Base-by-base conservation (phyloP, 2,113 vertebrate genomes). In the Alaudala cheleensis region DNA sequence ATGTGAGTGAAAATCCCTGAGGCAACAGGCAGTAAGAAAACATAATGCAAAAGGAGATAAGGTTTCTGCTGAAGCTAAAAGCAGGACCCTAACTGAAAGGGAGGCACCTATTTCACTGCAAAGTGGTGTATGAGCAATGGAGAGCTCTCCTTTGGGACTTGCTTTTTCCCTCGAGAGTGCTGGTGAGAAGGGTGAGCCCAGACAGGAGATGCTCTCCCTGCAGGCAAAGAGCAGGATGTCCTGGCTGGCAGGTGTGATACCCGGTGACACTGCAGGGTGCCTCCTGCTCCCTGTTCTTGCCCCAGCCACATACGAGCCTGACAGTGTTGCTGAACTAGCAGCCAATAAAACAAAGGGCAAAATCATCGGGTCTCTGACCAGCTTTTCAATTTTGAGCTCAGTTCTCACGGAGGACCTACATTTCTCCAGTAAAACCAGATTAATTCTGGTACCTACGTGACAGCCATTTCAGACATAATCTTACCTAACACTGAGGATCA, bases 121-220 rank as follows among this genome's bases (percentile, higher is more conserved):
- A n/a, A 61, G 23, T 14, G 11, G 6, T 15, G 2, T 44, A 7
- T 19, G 33, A 77, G n/a, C 22, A 57, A n/a, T 13, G 17, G 50
- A 84, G 37, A 84, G 23, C 14, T 81, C 49, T 69, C 17, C 40
- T 61, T 47, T 29, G 28, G 65, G 53, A 40, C 40, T 67, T 60
- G 4, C 19, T 28, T 0, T 57, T 77, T 71, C 40, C 21, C 33
- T 33, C 4, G 4, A 70, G 69, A 69, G 14, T 18, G 11, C 50
- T 51, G 34, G 4, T 77, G 45, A 53, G 31, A 6, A 1, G 2
- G 25, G 6, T 67, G 29, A 60, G 21, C 16, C 9, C 0, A 1
- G 21, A 14, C 4, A 0, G 64, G 26, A 83, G 49, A 14, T 39
- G 15, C 3, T 53, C 5, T 53, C 31, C 20, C 19, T 0, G 0